Evolutionary conservation across 2,113 vertebrate species (phyloP), one percentile per base, ranked within the genome.

Genomic region (Ceratotherium simum): DNA sequence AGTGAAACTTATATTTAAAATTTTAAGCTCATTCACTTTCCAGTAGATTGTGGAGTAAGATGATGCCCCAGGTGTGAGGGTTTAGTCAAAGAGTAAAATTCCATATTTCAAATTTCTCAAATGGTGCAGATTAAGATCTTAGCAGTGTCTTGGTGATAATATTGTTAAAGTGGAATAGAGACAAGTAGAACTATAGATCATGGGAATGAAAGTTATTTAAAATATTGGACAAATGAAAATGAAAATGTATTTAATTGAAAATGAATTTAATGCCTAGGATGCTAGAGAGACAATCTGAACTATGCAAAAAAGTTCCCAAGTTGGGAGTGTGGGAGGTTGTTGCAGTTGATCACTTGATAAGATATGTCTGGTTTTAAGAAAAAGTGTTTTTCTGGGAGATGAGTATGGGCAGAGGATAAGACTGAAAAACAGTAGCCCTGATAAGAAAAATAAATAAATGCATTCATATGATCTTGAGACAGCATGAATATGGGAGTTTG

Each of bases 31-130:
- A 76, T 92, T 85, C 36, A 31, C 48, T 51, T 65, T 90, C 9
- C 3, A 42, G 4, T 25, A 84, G 62, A 60, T 27, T 78, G 4
- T 83, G 4, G 31, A 87, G 1, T 20, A 58, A 8, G 7, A 46
- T 18, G 23, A 67, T 73, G 0, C 0, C 2, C 7, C 33, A 20
- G 0, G 29, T 48, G 33, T 67, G 5, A 91, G 10, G 20, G 1
- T 64, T 73, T 42, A 67, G 25, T 72, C 16, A 78, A 7, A 81
- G 36, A 91, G 6, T 76, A 76, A 76, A 91, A 90, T 76, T 79
- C 25, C 20, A 90, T n/a, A 85, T 84, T 80, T 64, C 29, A 90
- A 29, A 56, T 48, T 84, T 90, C 8, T 62, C 18, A 69, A 70
- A 62, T 27, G n/a, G 23, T 64, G 0, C 12, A 56, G 4, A 7